Base-by-base conservation (phyloP, 2,113 vertebrate species). In the Zeus faber region DNA sequence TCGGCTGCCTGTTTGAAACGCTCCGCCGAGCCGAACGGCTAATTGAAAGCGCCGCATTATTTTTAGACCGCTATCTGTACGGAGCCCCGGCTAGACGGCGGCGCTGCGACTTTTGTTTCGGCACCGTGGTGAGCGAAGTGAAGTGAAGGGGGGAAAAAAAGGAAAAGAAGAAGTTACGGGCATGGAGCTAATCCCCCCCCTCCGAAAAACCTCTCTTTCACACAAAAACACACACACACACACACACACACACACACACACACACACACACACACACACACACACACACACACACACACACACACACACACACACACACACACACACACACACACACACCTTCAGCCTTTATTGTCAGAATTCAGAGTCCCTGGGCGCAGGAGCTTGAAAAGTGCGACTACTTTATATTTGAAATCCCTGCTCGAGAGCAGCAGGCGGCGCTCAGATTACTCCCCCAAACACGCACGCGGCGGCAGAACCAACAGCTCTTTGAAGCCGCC, bases 31-130 rank as follows among this genome's bases (percentile, higher is more conserved):
- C 62, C 73, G 69, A 69, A 13, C 49, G 55, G 58, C 69, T 81
- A 65, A 74, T 75, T 77, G 70, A 77, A 78, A 71, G 58, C 44
- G 13, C n/a, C n/a, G n/a, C n/a, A n/a, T n/a, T n/a, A n/a, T n/a
- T n/a, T n/a, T n/a, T n/a, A n/a, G n/a, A n/a, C n/a, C n/a, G n/a
- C n/a, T n/a, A n/a, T n/a, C n/a, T n/a, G n/a, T n/a, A n/a, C n/a
- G n/a, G n/a, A n/a, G n/a, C n/a, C n/a, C n/a, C n/a, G n/a, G n/a
- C 22, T 52, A 73, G 68, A 74, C 39, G 66, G 35, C 31, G 8
- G 27, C 18, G 25, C 54, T 14, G 58, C 64, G 63, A 75, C 68
- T 67, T 80, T 78, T 69, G 62, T 77, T 76, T 67, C 65, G 55
- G 46, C 50, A 58, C 62, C 60, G 65, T 54, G 49, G 66, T 58